phyloP scores from a whole-genome alignment of 2,113 vertebrate genomes.

The Panurus biarmicus region DNA sequence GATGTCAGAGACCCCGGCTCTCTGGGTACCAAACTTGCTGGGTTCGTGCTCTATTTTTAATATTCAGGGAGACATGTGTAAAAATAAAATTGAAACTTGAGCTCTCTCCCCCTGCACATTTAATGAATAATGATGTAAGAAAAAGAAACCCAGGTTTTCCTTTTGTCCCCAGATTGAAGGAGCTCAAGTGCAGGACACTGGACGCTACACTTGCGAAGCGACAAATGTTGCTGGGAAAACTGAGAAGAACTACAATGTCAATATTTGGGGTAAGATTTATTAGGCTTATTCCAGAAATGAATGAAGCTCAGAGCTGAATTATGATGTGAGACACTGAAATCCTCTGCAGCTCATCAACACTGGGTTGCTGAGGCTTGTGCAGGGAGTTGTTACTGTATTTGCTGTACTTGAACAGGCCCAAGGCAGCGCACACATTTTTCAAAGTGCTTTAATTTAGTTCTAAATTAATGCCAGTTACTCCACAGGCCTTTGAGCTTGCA shows the following conservation, averaged over 20 bases:
- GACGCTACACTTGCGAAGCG: conserved; percentile 93
- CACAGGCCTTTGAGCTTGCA: background rate
- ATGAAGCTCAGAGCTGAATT: background rate
- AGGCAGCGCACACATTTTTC: background rate
- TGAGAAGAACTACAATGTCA: conserved; percentile 94
- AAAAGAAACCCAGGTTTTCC: background rate
- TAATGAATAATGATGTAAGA: background rate
- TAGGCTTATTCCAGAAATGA: background rate
- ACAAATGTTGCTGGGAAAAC: conserved; percentile 93
- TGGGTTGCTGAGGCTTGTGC: background rate
- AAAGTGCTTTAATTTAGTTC: background rate
- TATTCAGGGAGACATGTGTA: background rate
- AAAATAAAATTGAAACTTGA: background rate
- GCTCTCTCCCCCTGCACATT: background rate
- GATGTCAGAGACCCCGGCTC: background rate
- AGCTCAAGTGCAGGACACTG: conserved; percentile 85
- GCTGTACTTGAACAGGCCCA: background rate
- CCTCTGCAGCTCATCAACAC: background rate
- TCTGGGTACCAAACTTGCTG: background rate
- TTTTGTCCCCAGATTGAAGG: conserved; percentile 78
- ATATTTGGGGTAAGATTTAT: conserved; percentile 86
- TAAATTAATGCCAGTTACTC: background rate
- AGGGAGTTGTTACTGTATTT: background rate
- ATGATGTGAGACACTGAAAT: background rate
- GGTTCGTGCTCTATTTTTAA: background rate